phyloP scores from a whole-genome alignment of 37 sponge, comb jelly and placozoan species.

The Aphrocallistes beatrix region DNA sequence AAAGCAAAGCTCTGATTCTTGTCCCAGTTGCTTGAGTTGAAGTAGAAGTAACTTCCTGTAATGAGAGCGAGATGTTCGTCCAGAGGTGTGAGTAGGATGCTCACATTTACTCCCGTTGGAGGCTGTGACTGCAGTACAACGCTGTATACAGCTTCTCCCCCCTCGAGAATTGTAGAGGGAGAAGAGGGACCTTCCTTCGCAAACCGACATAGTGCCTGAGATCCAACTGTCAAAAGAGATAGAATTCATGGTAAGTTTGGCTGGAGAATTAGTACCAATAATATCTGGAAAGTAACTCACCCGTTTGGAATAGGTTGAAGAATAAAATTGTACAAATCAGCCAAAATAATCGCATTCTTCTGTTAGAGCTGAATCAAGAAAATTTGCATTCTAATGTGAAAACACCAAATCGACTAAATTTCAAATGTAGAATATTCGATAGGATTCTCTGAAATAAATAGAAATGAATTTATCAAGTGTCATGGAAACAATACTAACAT shows the following conservation, averaged over 20 bases:
- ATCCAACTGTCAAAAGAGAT: background rate
- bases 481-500: too few species aligned
- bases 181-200: constrained; percentile 30
- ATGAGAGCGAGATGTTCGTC: background rate
- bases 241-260: background rate
- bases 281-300: background rate
- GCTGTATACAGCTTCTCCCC: constrained; percentile 28
- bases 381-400: too few species aligned
- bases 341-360: background rate
- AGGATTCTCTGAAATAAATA: too few species aligned
- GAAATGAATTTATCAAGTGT: too few species aligned
- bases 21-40: constrained; percentile 63
- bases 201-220: constrained; percentile 22
- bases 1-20: constrained; percentile 31
- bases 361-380: too few species aligned
- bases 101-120: background rate
- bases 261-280: background rate
- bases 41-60: constrained; percentile 16
- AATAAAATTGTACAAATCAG: background rate
- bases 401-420: too few species aligned
- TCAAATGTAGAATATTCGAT: too few species aligned
- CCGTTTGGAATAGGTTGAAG: background rate
- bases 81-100: background rate
- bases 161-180: constrained; percentile 38
- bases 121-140: constrained; percentile 40